These are phyloP conservation scores for Emydura subglobosa DNA, from an alignment of 2,113 vertebrate genomes.

Conservation along the genomic window DNA sequence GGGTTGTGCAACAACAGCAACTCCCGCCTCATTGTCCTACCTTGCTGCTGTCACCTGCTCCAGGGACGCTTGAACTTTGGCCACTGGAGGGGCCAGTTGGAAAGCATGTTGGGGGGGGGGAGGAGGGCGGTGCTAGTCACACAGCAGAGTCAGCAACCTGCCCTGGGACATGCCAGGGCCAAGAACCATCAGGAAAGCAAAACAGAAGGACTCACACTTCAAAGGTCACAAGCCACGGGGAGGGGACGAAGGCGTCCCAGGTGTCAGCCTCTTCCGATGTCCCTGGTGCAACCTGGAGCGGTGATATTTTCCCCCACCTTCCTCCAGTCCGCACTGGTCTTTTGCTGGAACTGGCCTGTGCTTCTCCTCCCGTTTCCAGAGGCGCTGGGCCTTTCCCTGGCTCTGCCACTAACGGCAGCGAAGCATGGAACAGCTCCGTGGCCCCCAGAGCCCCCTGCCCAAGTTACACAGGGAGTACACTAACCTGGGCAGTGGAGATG, in stretches of 20 bases:
- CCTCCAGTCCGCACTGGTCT: not conserved
- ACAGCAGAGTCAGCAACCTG: not conserved
- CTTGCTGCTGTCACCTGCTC: not conserved
- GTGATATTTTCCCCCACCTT: not conserved
- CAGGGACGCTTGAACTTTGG: not conserved
- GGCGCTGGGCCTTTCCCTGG: not conserved
- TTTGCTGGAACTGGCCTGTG: not conserved
- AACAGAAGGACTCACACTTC: not conserved
- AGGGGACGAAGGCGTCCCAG: too few species aligned
- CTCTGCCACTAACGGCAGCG: not conserved
- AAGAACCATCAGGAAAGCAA: not conserved
- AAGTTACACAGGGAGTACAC: too few species aligned
- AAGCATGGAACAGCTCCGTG: not conserved
- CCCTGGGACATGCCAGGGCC: not conserved
- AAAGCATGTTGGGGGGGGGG: not conserved
- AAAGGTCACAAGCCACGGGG: not conserved
- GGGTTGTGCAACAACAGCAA: not conserved
- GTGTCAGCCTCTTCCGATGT: too few species aligned
- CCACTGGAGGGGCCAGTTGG: not conserved
- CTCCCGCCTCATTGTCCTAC: not conserved
- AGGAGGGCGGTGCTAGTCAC: not conserved
- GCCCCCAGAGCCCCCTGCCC: not conserved
- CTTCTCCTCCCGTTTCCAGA: not conserved
- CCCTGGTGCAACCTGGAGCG: not conserved
- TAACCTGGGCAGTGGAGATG: not conserved